These are phyloP conservation scores for Sesia apiformis DNA, from an alignment of 2,888 invertebrate species.

Conservation along the genomic window DNA sequence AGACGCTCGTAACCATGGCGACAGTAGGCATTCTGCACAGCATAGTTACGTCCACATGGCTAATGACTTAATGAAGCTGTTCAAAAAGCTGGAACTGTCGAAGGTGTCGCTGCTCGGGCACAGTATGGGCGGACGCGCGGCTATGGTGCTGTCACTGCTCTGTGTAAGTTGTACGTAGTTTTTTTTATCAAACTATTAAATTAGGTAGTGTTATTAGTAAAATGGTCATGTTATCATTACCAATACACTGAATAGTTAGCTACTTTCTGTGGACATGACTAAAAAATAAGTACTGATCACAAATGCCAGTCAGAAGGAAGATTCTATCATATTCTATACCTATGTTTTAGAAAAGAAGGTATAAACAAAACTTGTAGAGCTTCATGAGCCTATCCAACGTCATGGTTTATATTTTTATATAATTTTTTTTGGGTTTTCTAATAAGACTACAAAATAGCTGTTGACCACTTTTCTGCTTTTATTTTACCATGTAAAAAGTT, in stretches of 20 bases:
- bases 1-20: constrained; percentile 96
- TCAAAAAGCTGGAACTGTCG: constrained; percentile 76
- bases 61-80: constrained; percentile 70
- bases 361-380: too few relatives aligned
- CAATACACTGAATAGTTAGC: too few relatives aligned
- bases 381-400: too few relatives aligned
- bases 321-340: too few relatives aligned
- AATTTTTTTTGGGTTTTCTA: not conserved
- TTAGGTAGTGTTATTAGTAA: too few relatives aligned
- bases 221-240: too few relatives aligned
- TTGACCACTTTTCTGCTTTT: not conserved
- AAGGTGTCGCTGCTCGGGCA: constrained; percentile 87
- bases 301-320: too few relatives aligned
- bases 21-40: constrained; percentile 85
- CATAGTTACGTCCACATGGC: constrained; percentile 87
- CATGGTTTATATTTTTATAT: too few relatives aligned
- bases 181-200: constrained; percentile 3
- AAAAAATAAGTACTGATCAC: too few relatives aligned
- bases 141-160: constrained; percentile 87
- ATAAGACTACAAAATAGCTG: not conserved
- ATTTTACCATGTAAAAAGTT: not conserved
- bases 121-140: constrained; percentile 96
- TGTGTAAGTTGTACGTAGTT: constrained; percentile 64
- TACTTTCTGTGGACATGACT: too few relatives aligned
- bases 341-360: too few relatives aligned